phyloP scores from a whole-genome alignment of 2,888 invertebrate genomes.

The Sesamia inferens region DNA sequence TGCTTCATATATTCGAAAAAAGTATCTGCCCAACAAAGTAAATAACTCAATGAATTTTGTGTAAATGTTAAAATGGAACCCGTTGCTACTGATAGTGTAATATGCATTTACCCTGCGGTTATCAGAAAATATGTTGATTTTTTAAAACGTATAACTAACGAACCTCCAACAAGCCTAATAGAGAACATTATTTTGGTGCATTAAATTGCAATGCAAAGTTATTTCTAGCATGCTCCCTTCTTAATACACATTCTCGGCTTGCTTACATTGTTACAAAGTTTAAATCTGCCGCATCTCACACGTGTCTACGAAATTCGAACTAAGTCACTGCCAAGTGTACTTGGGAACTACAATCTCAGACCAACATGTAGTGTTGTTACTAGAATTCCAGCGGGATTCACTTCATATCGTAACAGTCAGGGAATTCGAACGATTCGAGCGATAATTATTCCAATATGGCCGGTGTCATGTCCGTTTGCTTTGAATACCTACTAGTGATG shows the following conservation, averaged over 20 bases:
- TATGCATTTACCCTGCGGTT: no score
- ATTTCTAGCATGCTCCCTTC: not conserved
- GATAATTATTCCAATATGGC: slow-evolving; percentile 42
- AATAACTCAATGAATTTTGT: no score
- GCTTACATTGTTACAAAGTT: slow-evolving; percentile 30
- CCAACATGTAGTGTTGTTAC: slow-evolving; percentile 34
- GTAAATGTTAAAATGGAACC: no score
- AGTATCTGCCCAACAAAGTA: no score
- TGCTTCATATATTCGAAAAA: no score
- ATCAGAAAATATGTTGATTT: no score
- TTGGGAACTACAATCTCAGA: slow-evolving; percentile 40
- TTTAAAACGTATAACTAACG: no score
- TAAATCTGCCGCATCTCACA: slow-evolving; percentile 24
- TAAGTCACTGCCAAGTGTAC: slow-evolving; percentile 41
- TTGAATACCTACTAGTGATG: not conserved
- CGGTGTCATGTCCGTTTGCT: not conserved
- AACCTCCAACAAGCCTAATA: no score
- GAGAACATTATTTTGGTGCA: not conserved
- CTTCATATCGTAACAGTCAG: slow-evolving; percentile 20
- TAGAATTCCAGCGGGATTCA: slow-evolving; percentile 11
- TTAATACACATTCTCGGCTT: not conserved
- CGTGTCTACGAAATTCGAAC: slow-evolving; percentile 30
- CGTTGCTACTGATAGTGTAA: no score
- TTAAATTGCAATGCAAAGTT: slow-evolving; percentile 7
- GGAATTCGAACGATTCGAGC: slow-evolving; percentile 22